These are phyloP conservation scores for Bagarius yarrelli DNA, from an alignment of 2,113 vertebrate genomes.

Conservation along the genomic window DNA sequence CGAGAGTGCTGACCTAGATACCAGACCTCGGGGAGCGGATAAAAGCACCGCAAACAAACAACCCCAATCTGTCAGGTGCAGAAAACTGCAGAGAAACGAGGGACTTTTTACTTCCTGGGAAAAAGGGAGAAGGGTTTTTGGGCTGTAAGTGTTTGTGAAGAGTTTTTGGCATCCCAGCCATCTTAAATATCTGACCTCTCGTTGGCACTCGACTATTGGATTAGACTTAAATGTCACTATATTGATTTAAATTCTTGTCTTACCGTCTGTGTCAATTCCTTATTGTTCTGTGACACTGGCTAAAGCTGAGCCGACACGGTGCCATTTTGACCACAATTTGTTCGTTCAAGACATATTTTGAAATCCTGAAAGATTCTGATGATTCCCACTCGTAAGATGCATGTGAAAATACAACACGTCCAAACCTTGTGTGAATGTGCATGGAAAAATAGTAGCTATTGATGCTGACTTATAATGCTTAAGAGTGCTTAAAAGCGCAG, in stretches of 20 bases:
- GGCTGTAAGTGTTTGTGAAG: neutral
- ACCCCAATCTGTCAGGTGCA: constrained; percentile 46
- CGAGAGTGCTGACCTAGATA: constrained; percentile 44
- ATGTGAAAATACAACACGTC: too few relatives aligned
- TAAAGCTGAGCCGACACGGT: too few relatives aligned
- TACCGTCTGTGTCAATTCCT: neutral
- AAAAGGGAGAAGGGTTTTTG: neutral
- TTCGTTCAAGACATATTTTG: too few relatives aligned
- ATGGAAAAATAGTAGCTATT: too few relatives aligned
- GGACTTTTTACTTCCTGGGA: constrained; percentile 1
- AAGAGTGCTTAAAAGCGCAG: too few relatives aligned
- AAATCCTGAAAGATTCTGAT: too few relatives aligned
- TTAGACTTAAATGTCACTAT: neutral
- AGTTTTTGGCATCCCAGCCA: neutral
- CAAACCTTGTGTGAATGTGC: too few relatives aligned
- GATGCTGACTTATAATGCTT: too few relatives aligned
- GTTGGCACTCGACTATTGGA: neutral
- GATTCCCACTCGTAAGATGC: too few relatives aligned
- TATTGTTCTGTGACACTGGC: neutral
- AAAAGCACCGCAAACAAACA: constrained; percentile 20
- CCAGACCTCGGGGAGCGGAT: constrained; percentile 22
- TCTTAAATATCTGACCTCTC: neutral
- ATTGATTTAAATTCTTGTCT: neutral
- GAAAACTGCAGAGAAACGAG: constrained; percentile 10
- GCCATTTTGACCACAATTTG: too few relatives aligned